Base-by-base conservation (phyloP, 2,888 invertebrate species). In the Seladonia tumulorum region DNA sequence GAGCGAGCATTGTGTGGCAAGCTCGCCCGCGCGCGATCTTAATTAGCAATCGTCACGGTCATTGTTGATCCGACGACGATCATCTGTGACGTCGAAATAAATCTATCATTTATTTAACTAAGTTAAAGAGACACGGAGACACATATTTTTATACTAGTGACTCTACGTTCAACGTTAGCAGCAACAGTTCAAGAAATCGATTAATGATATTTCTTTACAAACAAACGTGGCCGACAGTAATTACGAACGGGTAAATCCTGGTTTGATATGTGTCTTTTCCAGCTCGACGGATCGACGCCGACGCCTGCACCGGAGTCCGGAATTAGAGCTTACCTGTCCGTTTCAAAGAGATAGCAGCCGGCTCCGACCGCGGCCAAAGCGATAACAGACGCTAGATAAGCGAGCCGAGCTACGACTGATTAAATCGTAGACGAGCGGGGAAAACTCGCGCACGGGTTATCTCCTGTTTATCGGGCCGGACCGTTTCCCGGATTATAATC, bases 381-480 rank as follows among this genome's bases (percentile, higher is more conserved):
- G 90, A 90, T 90, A 90, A 90, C 78, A 57, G 57, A 68, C 60
- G 68, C 45, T 47, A 88, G 90, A 90, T 90, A 90, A 90, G 84
- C 68, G 45, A n/a, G 3, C 14, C 39, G 10, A 22, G 63, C 29
- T 10, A 68, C 68, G 25, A 63, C 82, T 82, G 83, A 90, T 88
- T 82, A 88, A 87, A 89, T 82, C 82, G 79, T 87, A 83, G 83
- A 80, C 77, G 49, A 76, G 68, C 66, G 70, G 76, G 72, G 63
- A 86, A 86, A 83, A 86, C 73, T 57, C 25, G 39, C 70, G 8
- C 25, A 3, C n/a, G 77, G 83, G 81, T 87, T 87, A 87, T 80
- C 83, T 84, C 72, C 49, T n/a, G 79, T 71, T 89, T 88, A 85
- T 85, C 89, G 72, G 18, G 53, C n/a, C 60, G 72, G 60, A 29